Conservation (phyloP, 2,797 vertebrate species). For the Vipera ursinii region DNA sequence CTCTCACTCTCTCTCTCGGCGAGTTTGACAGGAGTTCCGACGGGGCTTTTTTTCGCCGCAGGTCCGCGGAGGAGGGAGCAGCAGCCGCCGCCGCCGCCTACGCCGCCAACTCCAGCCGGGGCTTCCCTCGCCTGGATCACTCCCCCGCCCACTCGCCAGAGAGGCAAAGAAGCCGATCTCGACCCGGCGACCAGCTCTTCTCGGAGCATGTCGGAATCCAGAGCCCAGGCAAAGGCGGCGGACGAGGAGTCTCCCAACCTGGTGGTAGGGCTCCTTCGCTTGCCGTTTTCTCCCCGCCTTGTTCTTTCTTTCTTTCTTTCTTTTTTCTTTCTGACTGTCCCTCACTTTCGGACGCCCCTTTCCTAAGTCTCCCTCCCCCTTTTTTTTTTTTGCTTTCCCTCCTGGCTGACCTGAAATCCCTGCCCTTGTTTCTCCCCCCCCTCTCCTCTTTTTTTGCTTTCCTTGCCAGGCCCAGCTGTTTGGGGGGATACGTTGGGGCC, state of each 20-base stretch:
- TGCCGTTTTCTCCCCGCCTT: not conserved
- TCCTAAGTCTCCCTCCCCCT: not conserved
- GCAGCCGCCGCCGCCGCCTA: not conserved
- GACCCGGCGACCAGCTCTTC: not conserved
- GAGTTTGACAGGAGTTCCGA: constrained; percentile 66
- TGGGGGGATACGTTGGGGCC: constrained; percentile 77
- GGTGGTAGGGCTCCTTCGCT: constrained; percentile 38
- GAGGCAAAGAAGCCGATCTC: constrained; percentile 32
- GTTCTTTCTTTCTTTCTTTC: not conserved
- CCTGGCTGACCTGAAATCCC: constrained; percentile 13
- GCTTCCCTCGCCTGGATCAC: constrained; percentile 13
- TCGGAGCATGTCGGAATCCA: constrained; percentile 54
- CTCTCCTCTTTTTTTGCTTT: constrained; percentile 10
- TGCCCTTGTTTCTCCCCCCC: constrained; percentile 5
- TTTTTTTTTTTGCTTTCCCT: not conserved
- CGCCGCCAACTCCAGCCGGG: constrained; percentile 7
- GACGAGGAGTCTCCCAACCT: constrained; percentile 59
- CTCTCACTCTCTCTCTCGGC: not conserved
- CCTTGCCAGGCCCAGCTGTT: constrained; percentile 69
- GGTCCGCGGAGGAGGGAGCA: constrained; percentile 31
- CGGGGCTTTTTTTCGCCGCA: constrained; percentile 44
- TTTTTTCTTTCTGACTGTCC: not conserved
- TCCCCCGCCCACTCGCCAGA: not conserved
- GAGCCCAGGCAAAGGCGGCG: constrained; percentile 1
- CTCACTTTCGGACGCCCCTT: not conserved